phyloP scores from a whole-genome alignment of 2,113 vertebrate genomes.

The Natator depressus region DNA sequence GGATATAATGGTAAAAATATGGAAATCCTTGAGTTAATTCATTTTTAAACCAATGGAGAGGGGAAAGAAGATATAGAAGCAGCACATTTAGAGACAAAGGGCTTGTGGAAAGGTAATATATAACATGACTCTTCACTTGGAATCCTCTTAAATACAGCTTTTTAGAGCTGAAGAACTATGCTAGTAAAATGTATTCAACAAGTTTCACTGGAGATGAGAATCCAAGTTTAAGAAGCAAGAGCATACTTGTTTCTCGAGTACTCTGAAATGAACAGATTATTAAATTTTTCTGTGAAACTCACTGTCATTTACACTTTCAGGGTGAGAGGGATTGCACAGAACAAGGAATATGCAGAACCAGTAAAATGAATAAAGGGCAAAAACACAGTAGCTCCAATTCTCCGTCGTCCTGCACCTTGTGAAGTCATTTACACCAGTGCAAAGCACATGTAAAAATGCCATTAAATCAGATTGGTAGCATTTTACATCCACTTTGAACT shows the following conservation, averaged over 20 bases:
- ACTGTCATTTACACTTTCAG: fast-evolving
- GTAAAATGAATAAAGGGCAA: too few relatives aligned
- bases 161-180: not conserved
- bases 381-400: not conserved
- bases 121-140: not conserved
- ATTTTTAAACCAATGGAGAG: not conserved
- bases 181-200: not conserved
- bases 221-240: not conserved
- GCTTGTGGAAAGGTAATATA: not conserved
- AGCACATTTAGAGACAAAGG: not conserved
- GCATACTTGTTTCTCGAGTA: not conserved
- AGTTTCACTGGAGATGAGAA: not conserved
- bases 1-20: not conserved
- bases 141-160: not conserved
- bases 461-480: fast-evolving
- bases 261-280: not conserved
- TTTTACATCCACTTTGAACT: not conserved
- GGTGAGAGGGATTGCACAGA: too few relatives aligned
- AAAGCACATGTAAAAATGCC: not conserved
- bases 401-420: fast-evolving
- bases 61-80: not conserved
- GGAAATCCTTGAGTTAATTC: not conserved
- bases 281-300: fast-evolving
- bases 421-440: not conserved
- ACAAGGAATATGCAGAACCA: fast-evolving